Percentiles rank a stretch among this genome's conserved stretches.
phyloP scores from a whole-genome alignment of 2,797 vertebrate genomes.

The Natrix natrix region DNA sequence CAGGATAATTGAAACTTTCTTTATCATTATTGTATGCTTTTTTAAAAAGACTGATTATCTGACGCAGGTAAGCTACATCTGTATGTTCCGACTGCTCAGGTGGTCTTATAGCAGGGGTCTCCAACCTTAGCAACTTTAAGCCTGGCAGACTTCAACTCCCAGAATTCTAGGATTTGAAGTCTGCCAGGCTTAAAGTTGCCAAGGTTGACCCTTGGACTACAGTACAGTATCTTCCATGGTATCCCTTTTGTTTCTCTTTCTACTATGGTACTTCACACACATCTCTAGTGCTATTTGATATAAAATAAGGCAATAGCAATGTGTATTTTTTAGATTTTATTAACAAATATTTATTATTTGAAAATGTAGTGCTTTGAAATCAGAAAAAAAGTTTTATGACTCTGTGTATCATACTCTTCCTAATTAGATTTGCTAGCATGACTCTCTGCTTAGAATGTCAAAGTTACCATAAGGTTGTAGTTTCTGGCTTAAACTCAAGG shows the following conservation, averaged over 20 bases:
- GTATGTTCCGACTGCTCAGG: background rate
- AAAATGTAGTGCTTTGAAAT: slow-evolving; percentile 22
- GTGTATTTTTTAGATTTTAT: background rate
- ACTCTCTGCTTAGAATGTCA: background rate
- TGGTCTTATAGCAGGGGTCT: background rate
- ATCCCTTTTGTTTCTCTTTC: background rate
- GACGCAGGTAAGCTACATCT: background rate
- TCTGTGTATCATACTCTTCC: slow-evolving; percentile 28
- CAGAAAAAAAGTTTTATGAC: slow-evolving; percentile 38
- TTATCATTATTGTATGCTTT: background rate
- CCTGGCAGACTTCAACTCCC: no score
- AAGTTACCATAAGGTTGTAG: background rate
- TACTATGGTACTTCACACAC: background rate
- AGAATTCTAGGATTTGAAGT: no score
- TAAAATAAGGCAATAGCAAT: background rate
- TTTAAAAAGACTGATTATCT: background rate
- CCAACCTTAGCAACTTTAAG: no score
- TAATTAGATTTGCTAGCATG: slow-evolving; percentile 42
- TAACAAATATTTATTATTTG: slow-evolving; percentile 18
- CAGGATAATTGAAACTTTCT: background rate
- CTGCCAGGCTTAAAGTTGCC: no score
- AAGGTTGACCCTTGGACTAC: no score
- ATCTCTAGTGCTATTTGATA: background rate
- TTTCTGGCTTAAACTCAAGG: background rate
- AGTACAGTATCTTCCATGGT: background rate